Conservation (phyloP, 2,113 vertebrate genomes). For the Myanophis thanlyinensis region DNA sequence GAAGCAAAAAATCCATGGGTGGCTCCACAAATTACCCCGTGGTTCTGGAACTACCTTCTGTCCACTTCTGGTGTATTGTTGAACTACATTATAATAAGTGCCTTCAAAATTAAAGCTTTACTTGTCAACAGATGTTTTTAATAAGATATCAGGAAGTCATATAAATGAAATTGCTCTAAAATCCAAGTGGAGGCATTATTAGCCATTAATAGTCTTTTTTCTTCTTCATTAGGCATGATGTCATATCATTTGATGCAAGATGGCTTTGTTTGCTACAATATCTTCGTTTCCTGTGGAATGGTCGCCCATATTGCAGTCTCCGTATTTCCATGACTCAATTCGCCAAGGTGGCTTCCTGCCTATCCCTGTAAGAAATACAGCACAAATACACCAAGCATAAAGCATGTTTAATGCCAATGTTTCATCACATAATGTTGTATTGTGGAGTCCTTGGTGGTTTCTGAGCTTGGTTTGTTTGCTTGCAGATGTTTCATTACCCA, state of each 20-base stretch:
- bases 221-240: slow-evolving; percentile 10
- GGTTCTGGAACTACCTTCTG: not conserved
- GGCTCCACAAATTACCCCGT: not conserved
- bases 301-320: slow-evolving; percentile 11
- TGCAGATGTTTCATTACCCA: not conserved
- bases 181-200: slow-evolving; percentile 30
- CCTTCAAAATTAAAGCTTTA: not conserved
- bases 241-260: slow-evolving; percentile 11
- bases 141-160: not conserved
- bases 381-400: slow-evolving; percentile 36
- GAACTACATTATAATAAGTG: not conserved
- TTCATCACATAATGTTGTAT: slow-evolving; percentile 25
- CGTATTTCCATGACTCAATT: slow-evolving; percentile 53
- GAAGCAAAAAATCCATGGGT: not conserved
- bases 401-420: slow-evolving; percentile 60
- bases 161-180: slow-evolving; percentile 15
- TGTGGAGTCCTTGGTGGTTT: not conserved
- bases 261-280: slow-evolving; percentile 18
- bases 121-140: not conserved
- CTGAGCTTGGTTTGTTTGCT: not conserved
- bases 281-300: slow-evolving; percentile 48
- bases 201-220: slow-evolving; percentile 40
- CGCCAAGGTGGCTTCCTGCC: slow-evolving; percentile 41
- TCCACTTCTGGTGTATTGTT: not conserved
- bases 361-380: slow-evolving; percentile 31